Percentiles rank a stretch among this genome's conserved stretches.
Evolutionary conservation across 2,888 invertebrate species (phyloP).

Genomic region (Tinea pellionella): DNA sequence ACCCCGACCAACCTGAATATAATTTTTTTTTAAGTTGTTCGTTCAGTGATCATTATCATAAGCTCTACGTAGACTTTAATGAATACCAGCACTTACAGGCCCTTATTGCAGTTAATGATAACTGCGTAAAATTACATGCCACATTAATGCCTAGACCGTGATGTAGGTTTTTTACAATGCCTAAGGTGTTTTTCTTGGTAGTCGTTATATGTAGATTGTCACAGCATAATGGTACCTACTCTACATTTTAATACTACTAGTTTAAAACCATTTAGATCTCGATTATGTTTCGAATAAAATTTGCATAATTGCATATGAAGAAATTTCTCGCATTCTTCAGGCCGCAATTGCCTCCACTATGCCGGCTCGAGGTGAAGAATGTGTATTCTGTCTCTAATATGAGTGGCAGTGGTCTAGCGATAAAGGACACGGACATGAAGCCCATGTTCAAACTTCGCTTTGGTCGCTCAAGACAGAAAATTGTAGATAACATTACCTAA

Average conservation of each 20-base stretch:
- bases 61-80: conserved; percentile 17
- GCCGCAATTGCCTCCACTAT: too few relatives aligned
- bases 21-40: too few relatives aligned
- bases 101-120: conserved; percentile 10
- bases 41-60: too few relatives aligned
- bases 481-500: too few relatives aligned
- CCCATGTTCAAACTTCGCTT: too few relatives aligned
- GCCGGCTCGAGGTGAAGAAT: too few relatives aligned
- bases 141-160: conserved; percentile 7
- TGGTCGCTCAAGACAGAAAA: too few relatives aligned
- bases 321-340: too few relatives aligned
- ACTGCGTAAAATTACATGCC: conserved; percentile 10
- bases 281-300: background rate
- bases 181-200: background rate
- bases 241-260: background rate
- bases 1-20: background rate
- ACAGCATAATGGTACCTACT: background rate
- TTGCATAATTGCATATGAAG: too few relatives aligned
- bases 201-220: background rate
- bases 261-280: background rate
- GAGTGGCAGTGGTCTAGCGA: too few relatives aligned
- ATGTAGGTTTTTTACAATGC: conserved; percentile 1
- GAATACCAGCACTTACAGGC: conserved; percentile 20
- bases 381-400: too few relatives aligned
- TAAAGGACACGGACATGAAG: too few relatives aligned